Conservation (phyloP, 2,113 vertebrate genomes). For the Oryzias curvinotus region DNA sequence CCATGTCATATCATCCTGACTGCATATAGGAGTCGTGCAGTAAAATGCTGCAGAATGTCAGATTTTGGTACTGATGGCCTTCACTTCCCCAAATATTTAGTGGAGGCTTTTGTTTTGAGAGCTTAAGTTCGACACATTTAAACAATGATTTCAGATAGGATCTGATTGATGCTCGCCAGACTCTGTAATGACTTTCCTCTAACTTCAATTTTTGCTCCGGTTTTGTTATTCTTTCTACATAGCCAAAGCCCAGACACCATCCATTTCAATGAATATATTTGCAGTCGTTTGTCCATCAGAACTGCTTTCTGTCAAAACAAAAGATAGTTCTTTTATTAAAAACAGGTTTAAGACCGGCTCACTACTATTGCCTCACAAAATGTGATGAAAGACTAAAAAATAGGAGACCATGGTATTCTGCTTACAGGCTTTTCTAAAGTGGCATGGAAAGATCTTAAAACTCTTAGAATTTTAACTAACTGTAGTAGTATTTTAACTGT, state of each 20-base stretch:
- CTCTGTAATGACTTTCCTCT: slow-evolving; percentile 38
- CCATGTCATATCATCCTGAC: not conserved
- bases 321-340: slow-evolving; percentile 29
- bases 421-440: slow-evolving; percentile 24
- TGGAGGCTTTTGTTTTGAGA: slow-evolving; percentile 3
- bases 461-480: no score
- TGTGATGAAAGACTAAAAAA: slow-evolving; percentile 23
- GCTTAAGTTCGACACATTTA: slow-evolving; percentile 34
- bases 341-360: slow-evolving; percentile 24
- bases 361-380: slow-evolving; percentile 26
- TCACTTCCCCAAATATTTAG: slow-evolving; percentile 4
- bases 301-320: slow-evolving; percentile 7
- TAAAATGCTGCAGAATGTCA: not conserved
- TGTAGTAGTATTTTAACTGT: no score
- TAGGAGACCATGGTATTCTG: slow-evolving; percentile 13
- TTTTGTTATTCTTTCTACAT: slow-evolving; percentile 40
- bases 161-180: slow-evolving; percentile 30
- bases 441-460: slow-evolving; percentile 4
- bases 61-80: slow-evolving; percentile 20
- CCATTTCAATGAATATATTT: slow-evolving; percentile 43
- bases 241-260: slow-evolving; percentile 40
- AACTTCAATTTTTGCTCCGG: slow-evolving; percentile 39
- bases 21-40: slow-evolving; percentile 4
- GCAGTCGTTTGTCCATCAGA: slow-evolving; percentile 39
- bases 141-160: slow-evolving; percentile 23